phyloP scores from a whole-genome alignment of 2,797 vertebrate species.

The Crotalus adamanteus region DNA sequence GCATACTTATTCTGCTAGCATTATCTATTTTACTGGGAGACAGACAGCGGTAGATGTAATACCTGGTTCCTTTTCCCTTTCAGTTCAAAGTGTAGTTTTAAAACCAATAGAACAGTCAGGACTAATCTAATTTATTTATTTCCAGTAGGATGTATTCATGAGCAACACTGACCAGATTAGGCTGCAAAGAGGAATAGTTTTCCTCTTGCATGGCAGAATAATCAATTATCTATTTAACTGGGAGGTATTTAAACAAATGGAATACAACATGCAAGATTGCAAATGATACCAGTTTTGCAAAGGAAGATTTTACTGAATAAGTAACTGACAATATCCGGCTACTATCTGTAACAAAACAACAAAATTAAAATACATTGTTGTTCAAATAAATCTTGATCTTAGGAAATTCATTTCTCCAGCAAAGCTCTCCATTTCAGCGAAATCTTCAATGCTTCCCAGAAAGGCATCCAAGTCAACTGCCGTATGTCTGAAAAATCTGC shows the following conservation, averaged over 20 bases:
- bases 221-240: background rate
- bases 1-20: background rate
- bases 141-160: background rate
- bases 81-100: background rate
- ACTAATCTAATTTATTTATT: background rate
- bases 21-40: background rate
- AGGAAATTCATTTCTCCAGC: conserved; percentile 39
- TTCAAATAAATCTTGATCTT: conserved; percentile 2
- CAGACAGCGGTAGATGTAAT: background rate
- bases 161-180: background rate
- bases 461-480: conserved; percentile 40
- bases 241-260: background rate
- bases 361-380: background rate
- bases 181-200: background rate
- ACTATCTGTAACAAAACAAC: background rate
- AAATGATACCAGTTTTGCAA: conserved; percentile 27
- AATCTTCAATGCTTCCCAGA: conserved; percentile 30
- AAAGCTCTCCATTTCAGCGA: conserved; percentile 25
- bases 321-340: conserved; percentile 30
- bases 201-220: background rate
- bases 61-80: background rate
- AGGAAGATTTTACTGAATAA: conserved; percentile 55
- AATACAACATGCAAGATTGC: background rate
- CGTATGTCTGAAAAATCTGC: conserved; percentile 43
- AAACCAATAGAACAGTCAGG: background rate